Percentiles rank a stretch among this genome's conserved stretches.
These are phyloP conservation scores for Dinoponera quadriceps DNA, from an alignment of 1,140 invertebrate species.

Conservation along the genomic window DNA sequence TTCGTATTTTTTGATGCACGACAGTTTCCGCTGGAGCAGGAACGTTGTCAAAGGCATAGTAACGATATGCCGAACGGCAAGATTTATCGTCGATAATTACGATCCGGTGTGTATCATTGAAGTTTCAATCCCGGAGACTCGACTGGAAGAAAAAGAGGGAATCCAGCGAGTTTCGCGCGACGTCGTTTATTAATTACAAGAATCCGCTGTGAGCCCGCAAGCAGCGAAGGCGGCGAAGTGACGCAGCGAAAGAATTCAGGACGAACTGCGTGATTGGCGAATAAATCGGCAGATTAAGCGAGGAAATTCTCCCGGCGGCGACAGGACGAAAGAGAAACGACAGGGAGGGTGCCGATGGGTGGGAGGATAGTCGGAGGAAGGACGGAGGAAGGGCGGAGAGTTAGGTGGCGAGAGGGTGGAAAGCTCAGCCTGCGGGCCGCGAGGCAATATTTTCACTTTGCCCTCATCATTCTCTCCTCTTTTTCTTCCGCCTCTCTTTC, in stretches of 20 bases:
- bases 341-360: constrained; percentile 5
- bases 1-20: too few species aligned
- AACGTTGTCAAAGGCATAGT: not conserved
- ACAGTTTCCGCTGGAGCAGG: not conserved
- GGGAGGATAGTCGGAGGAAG: constrained; percentile 19
- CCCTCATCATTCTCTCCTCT: constrained; percentile 67
- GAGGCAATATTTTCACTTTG: constrained; percentile 76
- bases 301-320: constrained; percentile 65
- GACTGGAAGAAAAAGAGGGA: constrained; percentile 6
- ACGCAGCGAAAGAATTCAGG: constrained; percentile 62
- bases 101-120: constrained; percentile 11
- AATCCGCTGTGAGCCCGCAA: not conserved
- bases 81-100: constrained; percentile 12
- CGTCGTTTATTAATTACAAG: constrained; percentile 63
- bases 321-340: constrained; percentile 49
- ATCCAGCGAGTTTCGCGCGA: constrained; percentile 11
- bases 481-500: constrained; percentile 65
- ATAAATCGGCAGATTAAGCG: constrained; percentile 75
- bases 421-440: constrained; percentile 59
- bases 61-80: not conserved
- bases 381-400: constrained; percentile 26
- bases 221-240: constrained; percentile 32
- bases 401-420: constrained; percentile 37
- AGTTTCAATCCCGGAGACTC: constrained; percentile 12
- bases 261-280: constrained; percentile 66